Conservation (phyloP, 2,888 invertebrate genomes). For the Caenorhabditis zanzibari region DNA sequence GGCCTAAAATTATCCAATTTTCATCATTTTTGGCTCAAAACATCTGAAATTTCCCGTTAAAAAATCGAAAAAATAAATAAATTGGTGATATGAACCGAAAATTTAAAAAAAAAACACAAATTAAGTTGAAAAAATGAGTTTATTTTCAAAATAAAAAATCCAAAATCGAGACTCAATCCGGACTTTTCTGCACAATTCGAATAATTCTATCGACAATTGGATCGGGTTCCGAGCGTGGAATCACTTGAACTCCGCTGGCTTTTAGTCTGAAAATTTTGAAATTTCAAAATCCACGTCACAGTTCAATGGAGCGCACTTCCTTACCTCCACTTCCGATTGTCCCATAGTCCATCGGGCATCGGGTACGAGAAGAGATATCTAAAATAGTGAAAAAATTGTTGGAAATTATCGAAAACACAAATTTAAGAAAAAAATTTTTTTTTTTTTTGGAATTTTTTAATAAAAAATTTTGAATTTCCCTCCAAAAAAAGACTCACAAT, state of each 20-base stretch:
- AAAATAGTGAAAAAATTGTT: no score
- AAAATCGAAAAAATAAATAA: slow-evolving; percentile 8
- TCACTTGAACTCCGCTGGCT: slow-evolving; percentile 45
- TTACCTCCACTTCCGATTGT: slow-evolving; percentile 58
- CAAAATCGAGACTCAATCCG: neutral
- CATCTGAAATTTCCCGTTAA: neutral
- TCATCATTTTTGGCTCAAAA: neutral
- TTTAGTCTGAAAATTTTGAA: slow-evolving; percentile 30
- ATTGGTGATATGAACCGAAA: slow-evolving; percentile 3
- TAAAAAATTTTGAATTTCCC: neutral
- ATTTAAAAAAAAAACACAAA: neutral
- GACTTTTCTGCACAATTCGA: slow-evolving; percentile 23
- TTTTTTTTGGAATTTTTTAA: no score
- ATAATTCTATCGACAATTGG: slow-evolving; percentile 23
- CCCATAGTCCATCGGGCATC: slow-evolving; percentile 47
- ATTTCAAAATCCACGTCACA: neutral
- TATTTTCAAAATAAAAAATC: neutral
- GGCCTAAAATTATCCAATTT: no score
- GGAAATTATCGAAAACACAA: neutral
- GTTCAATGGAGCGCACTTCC: neutral
- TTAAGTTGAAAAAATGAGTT: neutral
- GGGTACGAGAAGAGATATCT: slow-evolving; percentile 61
- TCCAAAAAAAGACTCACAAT: slow-evolving; percentile 41
- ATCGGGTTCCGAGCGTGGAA: slow-evolving; percentile 18
- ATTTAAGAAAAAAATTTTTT: neutral